These are phyloP conservation scores for Cebidichthys violaceus DNA, from an alignment of 2,113 vertebrate species.

Conservation along the genomic window DNA sequence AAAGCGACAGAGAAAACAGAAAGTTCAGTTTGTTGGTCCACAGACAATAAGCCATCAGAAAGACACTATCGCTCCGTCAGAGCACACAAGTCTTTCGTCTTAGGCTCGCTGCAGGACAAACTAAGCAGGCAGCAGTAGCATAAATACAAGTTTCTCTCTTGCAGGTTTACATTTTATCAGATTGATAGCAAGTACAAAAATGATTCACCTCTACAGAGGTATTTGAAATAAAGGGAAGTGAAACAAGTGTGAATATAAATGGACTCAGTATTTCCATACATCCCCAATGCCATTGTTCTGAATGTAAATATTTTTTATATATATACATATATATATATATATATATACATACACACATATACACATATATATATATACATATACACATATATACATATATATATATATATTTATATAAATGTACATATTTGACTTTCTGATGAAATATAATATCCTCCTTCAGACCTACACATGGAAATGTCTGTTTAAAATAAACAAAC, in stretches of 20 bases:
- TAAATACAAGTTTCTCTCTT: constrained; percentile 70
- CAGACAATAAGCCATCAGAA: constrained; percentile 80
- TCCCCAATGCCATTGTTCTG: constrained; percentile 24
- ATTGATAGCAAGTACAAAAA: constrained; percentile 47
- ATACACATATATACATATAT: constrained; percentile 11
- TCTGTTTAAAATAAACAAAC: constrained; percentile 20
- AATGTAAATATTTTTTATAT: constrained; percentile 39
- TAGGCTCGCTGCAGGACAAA: constrained; percentile 76
- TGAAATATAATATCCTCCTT: constrained; percentile 7
- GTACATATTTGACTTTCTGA: constrained; percentile 24
- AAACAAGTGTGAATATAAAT: constrained; percentile 20
- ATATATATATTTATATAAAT: constrained; percentile 24
- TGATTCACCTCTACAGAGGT: constrained; percentile 49
- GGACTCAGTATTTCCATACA: constrained; percentile 24
- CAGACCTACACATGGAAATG: constrained; percentile 7
- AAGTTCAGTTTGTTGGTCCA: constrained; percentile 48
- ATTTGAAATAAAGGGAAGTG: constrained; percentile 44
- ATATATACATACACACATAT: constrained; percentile 23
- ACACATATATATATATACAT: constrained; percentile 21
- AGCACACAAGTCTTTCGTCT: constrained; percentile 82
- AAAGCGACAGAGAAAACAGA: constrained; percentile 66
- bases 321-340: constrained; percentile 16
- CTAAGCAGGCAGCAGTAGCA: constrained; percentile 73
- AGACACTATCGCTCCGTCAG: constrained; percentile 72
- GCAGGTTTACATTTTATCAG: constrained; percentile 61